These are phyloP conservation scores for Meteorus cinctellus DNA, from an alignment of 2,888 invertebrate genomes.

Conservation along the genomic window DNA sequence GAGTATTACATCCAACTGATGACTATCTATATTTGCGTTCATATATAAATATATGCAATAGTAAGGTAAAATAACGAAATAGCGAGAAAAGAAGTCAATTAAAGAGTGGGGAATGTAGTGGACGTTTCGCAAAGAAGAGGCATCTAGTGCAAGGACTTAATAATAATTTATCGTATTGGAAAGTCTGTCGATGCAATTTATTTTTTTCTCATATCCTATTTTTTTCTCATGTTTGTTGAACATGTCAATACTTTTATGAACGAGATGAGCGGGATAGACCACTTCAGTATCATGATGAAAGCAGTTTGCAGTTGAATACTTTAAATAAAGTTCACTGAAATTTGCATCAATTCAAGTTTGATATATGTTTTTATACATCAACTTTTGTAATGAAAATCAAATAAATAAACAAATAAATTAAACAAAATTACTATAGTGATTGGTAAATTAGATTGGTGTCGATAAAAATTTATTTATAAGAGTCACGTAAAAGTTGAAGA, in stretches of 20 bases:
- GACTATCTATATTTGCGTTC: conserved; percentile 35
- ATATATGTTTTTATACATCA: background rate
- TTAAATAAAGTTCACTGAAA: background rate
- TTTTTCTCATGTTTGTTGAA: conserved; percentile 19
- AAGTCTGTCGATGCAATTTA: conserved; percentile 47
- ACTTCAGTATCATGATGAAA: background rate
- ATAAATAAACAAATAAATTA: too few relatives aligned
- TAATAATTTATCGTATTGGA: conserved; percentile 51
- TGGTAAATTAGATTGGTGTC: background rate
- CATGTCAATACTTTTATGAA: background rate
- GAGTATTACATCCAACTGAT: conserved; percentile 44
- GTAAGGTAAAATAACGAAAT: background rate
- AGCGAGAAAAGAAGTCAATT: background rate
- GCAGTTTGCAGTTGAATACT: background rate
- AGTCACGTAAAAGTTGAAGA: background rate
- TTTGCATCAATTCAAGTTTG: background rate
- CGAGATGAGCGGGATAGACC: background rate
- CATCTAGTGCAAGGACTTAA: conserved; percentile 60
- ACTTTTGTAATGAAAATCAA: background rate
- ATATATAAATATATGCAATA: conserved; percentile 22
- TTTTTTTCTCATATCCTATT: conserved; percentile 45
- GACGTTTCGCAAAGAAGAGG: conserved; percentile 60
- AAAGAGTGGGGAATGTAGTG: conserved; percentile 28
- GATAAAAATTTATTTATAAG: background rate
- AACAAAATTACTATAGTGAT: background rate